phyloP scores from a whole-genome alignment of 2,797 vertebrate genomes.

The Dendrocincla fuliginosa region DNA sequence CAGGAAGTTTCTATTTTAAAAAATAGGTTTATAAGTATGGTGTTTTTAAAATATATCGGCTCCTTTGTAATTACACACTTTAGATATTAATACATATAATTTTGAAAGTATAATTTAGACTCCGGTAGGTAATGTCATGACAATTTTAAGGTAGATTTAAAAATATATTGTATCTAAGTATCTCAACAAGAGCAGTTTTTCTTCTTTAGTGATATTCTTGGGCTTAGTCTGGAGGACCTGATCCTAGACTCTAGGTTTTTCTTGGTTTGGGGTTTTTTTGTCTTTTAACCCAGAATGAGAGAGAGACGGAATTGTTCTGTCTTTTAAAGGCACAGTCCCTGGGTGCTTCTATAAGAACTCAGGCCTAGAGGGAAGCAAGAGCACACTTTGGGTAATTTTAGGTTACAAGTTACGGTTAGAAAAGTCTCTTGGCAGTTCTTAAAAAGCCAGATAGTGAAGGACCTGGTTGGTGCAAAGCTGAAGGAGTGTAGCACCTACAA shows the following conservation, averaged over 20 bases:
- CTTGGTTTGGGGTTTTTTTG: not conserved
- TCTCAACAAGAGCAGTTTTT: not conserved
- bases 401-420: not conserved
- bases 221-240: not conserved
- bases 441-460: not conserved
- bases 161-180: not conserved
- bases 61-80: conserved; percentile 33
- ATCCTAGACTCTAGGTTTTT: not conserved
- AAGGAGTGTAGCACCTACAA: fast-evolving
- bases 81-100: conserved; percentile 51
- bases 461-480: not conserved
- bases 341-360: not conserved
- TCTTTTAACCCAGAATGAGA: not conserved
- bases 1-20: not conserved
- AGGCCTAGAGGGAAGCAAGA: not conserved
- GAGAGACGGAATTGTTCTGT: not conserved
- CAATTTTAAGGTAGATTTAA: conserved; percentile 27
- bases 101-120: conserved; percentile 42
- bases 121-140: not conserved
- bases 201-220: not conserved
- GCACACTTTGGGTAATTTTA: not conserved
- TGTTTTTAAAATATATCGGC: not conserved
- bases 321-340: not conserved
- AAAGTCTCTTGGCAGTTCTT: not conserved
- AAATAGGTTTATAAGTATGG: not conserved